These are phyloP conservation scores for Clostera curtula DNA, from an alignment of 2,888 invertebrate genomes.

Conservation along the genomic window DNA sequence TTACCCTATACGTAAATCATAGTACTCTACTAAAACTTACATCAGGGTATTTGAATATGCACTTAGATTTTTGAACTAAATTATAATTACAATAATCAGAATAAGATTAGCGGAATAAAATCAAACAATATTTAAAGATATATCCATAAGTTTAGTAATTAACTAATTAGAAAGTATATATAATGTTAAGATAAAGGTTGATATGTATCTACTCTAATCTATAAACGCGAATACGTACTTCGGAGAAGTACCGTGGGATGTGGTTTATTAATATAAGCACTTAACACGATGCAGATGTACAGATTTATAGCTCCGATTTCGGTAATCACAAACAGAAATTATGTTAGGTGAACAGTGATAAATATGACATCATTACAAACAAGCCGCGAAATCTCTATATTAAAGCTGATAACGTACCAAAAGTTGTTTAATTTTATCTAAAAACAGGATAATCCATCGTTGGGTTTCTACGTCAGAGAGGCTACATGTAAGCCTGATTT, in stretches of 20 bases:
- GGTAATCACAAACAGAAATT: constrained; percentile 8
- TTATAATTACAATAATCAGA: too few relatives aligned
- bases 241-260: neutral
- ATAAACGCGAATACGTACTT: neutral
- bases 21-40: too few relatives aligned
- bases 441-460: constrained; percentile 48
- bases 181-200: too few relatives aligned
- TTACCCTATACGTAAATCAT: too few relatives aligned
- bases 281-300: constrained; percentile 10
- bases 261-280: constrained; percentile 5
- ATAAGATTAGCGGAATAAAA: too few relatives aligned
- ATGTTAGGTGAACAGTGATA: constrained; percentile 9
- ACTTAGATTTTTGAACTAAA: too few relatives aligned
- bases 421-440: constrained; percentile 39
- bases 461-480: constrained; percentile 52
- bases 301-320: constrained; percentile 6
- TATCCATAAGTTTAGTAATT: too few relatives aligned
- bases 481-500: constrained; percentile 41
- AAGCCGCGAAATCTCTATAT: constrained; percentile 8
- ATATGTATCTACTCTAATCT: too few relatives aligned
- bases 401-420: constrained; percentile 9
- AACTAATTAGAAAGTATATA: too few relatives aligned
- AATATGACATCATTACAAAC: constrained; percentile 4
- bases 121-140: too few relatives aligned
- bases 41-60: too few relatives aligned